A percentile compares a stretch with the other conserved stretches of the same genome.
phyloP scores from a whole-genome alignment of 1,140 invertebrate genomes.

The Cydia fagiglandana region DNA sequence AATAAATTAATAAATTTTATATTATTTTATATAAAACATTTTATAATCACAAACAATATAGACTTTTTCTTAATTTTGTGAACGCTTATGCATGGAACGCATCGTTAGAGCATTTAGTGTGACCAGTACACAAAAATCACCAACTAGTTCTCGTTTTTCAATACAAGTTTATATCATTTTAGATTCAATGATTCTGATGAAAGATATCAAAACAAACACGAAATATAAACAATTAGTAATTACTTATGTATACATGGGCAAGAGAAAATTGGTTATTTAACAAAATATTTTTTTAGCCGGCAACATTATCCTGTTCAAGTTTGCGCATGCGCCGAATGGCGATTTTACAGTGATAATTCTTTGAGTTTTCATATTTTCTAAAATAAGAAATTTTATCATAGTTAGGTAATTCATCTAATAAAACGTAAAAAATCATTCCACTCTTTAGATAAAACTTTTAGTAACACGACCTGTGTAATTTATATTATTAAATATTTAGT shows the following conservation, averaged over 20 bases:
- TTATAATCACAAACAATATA: background rate
- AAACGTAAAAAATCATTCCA: slow-evolving; percentile 59
- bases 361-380: slow-evolving; percentile 76
- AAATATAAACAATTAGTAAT: background rate
- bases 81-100: background rate
- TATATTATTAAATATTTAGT: slow-evolving; percentile 67
- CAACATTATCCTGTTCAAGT: slow-evolving; percentile 69
- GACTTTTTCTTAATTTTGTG: slow-evolving; percentile 12
- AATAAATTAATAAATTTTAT: background rate
- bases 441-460: slow-evolving; percentile 49
- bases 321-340: slow-evolving; percentile 79
- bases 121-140: background rate
- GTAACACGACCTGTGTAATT: slow-evolving; percentile 48
- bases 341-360: slow-evolving; percentile 77
- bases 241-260: background rate
- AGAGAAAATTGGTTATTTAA: slow-evolving; percentile 8
- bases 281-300: slow-evolving; percentile 39
- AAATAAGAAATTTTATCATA: slow-evolving; percentile 75
- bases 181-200: background rate
- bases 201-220: background rate
- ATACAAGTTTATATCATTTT: background rate
- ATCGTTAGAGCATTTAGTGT: background rate
- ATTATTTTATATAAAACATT: background rate
- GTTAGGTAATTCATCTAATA: slow-evolving; percentile 69
- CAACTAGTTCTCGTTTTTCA: background rate